Conservation (phyloP, 2,888 invertebrate genomes). For the Esperia sulphurella region DNA sequence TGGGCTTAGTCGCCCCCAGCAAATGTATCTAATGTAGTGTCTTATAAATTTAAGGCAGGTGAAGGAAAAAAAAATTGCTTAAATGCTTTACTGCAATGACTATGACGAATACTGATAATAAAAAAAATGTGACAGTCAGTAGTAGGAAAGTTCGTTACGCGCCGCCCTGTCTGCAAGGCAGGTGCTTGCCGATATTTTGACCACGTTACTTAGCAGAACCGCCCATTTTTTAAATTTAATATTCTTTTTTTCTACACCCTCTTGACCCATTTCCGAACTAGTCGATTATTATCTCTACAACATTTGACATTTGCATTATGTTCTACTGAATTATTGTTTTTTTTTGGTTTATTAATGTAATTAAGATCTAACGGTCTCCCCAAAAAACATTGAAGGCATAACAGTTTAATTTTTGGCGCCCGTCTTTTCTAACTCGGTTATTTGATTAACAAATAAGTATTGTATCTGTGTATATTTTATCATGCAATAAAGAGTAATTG, state of each 20-base stretch:
- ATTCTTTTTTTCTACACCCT: conserved; percentile 50
- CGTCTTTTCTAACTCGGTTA: too few species aligned
- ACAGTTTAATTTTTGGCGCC: too few species aligned
- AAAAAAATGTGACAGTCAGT: too few species aligned
- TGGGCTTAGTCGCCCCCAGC: conserved; percentile 1
- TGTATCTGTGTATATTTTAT: too few species aligned
- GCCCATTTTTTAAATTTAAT: conserved; percentile 63
- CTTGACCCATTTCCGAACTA: conserved; percentile 63
- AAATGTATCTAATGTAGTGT: not conserved
- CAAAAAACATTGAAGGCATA: too few species aligned
- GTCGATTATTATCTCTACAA: conserved; percentile 47
- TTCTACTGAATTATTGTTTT: conserved; percentile 30
- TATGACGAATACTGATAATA: too few species aligned
- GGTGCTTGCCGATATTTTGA: conserved; percentile 75
- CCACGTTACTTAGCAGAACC: conserved; percentile 75
- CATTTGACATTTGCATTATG: conserved; percentile 47
- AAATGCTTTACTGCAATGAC: too few species aligned
- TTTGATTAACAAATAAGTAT: too few species aligned
- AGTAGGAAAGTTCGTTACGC: conserved; percentile 51
- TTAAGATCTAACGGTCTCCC: too few species aligned
- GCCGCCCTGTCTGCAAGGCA: conserved; percentile 65
- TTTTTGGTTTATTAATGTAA: not conserved
- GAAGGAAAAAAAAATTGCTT: too few species aligned
- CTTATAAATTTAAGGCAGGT: not conserved
- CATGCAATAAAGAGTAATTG: too few species aligned